Conservation (phyloP, 2,797 vertebrate species). For the Arctocebus calabarensis region DNA sequence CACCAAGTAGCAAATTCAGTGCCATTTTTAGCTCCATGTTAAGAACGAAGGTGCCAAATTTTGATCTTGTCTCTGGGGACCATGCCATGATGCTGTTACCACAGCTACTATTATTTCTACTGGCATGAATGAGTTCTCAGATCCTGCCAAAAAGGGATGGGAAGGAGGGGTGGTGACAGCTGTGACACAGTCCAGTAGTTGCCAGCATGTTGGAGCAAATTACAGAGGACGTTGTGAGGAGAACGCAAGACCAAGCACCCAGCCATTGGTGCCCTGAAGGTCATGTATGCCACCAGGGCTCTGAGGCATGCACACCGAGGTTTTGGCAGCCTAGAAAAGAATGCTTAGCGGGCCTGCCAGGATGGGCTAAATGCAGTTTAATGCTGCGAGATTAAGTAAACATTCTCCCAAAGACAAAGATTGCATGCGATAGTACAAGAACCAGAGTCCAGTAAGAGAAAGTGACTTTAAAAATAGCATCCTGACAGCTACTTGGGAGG, state of each 20-base stretch:
- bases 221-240: constrained; percentile 27
- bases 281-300: neutral
- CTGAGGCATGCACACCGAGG: neutral
- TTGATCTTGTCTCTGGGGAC: constrained; percentile 73
- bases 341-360: constrained; percentile 17
- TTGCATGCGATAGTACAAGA: neutral
- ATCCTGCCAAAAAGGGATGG: constrained; percentile 49
- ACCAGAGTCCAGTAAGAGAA: neutral
- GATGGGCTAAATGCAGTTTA: constrained; percentile 53
- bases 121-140: neutral
- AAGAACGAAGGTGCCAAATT: constrained; percentile 60
- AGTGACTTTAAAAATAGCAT: neutral
- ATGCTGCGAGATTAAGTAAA: constrained; percentile 40
- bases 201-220: constrained; percentile 70
- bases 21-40: constrained; percentile 55
- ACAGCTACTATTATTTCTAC: constrained; percentile 67
- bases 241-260: constrained; percentile 2
- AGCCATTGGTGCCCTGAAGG: neutral
- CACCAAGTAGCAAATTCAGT: constrained; percentile 54
- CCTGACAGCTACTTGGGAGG: neutral
- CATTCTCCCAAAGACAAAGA: constrained; percentile 14
- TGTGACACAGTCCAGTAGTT: constrained; percentile 68
- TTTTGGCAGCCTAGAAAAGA: neutral
- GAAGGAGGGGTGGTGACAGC: constrained; percentile 62
- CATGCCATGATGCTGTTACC: constrained; percentile 61